Conservation (phyloP, 1,140 invertebrate genomes). For the Cryptotermes secundus region DNA sequence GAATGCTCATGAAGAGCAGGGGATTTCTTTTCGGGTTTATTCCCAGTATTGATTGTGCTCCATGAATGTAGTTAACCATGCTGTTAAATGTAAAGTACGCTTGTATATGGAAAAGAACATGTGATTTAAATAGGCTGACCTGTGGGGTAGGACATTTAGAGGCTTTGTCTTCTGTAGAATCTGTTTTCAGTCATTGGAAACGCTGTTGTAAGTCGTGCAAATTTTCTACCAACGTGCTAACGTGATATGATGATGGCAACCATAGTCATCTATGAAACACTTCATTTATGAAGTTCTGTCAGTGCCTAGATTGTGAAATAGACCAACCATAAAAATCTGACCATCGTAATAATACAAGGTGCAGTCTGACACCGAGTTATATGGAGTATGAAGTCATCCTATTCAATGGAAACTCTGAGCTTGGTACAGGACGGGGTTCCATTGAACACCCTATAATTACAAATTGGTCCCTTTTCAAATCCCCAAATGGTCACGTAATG, state of each 20-base stretch:
- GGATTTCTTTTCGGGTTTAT: too few species aligned
- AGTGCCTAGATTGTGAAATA: not conserved
- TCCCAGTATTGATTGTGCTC: too few species aligned
- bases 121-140: too few species aligned
- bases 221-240: not conserved
- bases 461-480: constrained; percentile 37
- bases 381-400: constrained; percentile 18
- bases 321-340: not conserved
- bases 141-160: too few species aligned
- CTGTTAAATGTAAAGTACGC: too few species aligned
- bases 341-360: not conserved
- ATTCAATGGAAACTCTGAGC: not conserved
- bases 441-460: constrained; percentile 36
- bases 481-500: constrained; percentile 36
- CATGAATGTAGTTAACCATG: too few species aligned
- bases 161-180: too few species aligned
- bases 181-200: too few species aligned
- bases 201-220: not conserved
- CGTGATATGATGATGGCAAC: not conserved
- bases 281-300: not conserved
- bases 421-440: not conserved
- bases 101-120: too few species aligned
- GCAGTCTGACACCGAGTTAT: not conserved
- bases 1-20: too few species aligned
- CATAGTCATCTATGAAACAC: not conserved